Percentiles rank a stretch among this genome's conserved stretches.
phyloP scores from a whole-genome alignment of 2,888 invertebrate genomes.

The Cheiracanthium punctorium region DNA sequence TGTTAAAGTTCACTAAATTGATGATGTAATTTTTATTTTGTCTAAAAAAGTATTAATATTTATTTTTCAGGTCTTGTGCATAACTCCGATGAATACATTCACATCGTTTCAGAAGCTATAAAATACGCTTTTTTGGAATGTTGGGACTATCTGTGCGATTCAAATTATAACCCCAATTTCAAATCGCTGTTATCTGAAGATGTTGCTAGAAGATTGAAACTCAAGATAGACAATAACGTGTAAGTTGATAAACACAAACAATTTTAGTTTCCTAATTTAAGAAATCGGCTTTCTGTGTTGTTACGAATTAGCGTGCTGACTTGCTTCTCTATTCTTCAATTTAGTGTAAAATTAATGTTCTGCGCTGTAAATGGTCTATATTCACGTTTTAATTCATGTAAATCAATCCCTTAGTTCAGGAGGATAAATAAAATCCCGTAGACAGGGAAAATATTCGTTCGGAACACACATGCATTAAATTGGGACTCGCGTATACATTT shows the following conservation, averaged over 20 bases:
- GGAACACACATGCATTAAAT: too few species aligned
- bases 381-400: too few species aligned
- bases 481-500: too few species aligned
- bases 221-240: slow-evolving; percentile 74
- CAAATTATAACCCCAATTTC: slow-evolving; percentile 70
- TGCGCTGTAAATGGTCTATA: too few species aligned
- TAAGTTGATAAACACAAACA: slow-evolving; percentile 35
- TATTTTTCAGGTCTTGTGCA: slow-evolving; percentile 74
- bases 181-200: slow-evolving; percentile 74
- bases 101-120: slow-evolving; percentile 76
- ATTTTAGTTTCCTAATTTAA: background rate
- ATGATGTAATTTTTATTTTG: too few species aligned
- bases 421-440: too few species aligned
- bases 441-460: too few species aligned
- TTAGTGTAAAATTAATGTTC: too few species aligned
- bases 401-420: too few species aligned
- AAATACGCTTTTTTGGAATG: slow-evolving; percentile 76
- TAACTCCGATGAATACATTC: slow-evolving; percentile 76
- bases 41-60: too few species aligned
- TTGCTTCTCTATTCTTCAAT: background rate
- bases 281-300: too few species aligned
- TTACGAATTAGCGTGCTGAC: too few species aligned
- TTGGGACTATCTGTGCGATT: slow-evolving; percentile 75
- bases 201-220: slow-evolving; percentile 75
- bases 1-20: background rate